phyloP scores from a whole-genome alignment of 2,797 vertebrate genomes.

The Apogon hyalosoma region DNA sequence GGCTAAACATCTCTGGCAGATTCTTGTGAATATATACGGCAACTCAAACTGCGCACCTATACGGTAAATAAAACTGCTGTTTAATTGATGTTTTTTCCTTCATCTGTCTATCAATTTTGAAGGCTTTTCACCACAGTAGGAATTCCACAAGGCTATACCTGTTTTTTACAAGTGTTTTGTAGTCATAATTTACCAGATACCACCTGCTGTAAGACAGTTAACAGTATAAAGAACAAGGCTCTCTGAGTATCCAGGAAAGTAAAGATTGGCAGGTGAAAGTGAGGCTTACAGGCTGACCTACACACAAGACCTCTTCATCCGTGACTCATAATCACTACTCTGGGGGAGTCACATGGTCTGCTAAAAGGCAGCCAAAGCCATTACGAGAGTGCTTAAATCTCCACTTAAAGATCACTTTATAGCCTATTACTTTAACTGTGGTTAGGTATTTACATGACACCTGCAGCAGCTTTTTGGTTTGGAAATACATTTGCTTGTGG shows the following conservation, averaged over 20 bases:
- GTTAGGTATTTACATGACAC: slow-evolving; percentile 99
- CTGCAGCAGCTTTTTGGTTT: slow-evolving; percentile 96
- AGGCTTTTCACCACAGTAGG: slow-evolving; percentile 54
- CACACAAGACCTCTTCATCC: slow-evolving; percentile 98
- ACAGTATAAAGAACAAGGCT: slow-evolving; percentile 94
- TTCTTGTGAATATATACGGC: background rate
- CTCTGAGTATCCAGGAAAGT: slow-evolving; percentile 90
- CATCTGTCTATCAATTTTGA: slow-evolving; percentile 31
- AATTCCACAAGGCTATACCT: slow-evolving; percentile 58
- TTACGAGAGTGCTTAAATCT: slow-evolving; percentile 99
- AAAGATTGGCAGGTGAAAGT: slow-evolving; percentile 99
- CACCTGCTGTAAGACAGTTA: slow-evolving; percentile 94
- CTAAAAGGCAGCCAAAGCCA: slow-evolving; percentile 99
- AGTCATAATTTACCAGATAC: slow-evolving; percentile 95
- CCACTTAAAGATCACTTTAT: slow-evolving; percentile 99
- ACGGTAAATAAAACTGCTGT: slow-evolving; percentile 33
- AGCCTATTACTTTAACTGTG: slow-evolving; percentile 99
- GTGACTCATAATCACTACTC: slow-evolving; percentile 99
- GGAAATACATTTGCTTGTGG: slow-evolving; percentile 90
- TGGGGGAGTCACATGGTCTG: slow-evolving; percentile 95
- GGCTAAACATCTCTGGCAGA: slow-evolving; percentile 69
- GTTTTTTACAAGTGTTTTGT: slow-evolving; percentile 88
- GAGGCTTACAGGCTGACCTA: slow-evolving; percentile 96
- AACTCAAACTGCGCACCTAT: slow-evolving; percentile 22
- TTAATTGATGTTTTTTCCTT: slow-evolving; percentile 33